These are phyloP conservation scores for Idaea aversata DNA, from an alignment of 2,888 invertebrate species.

Conservation along the genomic window DNA sequence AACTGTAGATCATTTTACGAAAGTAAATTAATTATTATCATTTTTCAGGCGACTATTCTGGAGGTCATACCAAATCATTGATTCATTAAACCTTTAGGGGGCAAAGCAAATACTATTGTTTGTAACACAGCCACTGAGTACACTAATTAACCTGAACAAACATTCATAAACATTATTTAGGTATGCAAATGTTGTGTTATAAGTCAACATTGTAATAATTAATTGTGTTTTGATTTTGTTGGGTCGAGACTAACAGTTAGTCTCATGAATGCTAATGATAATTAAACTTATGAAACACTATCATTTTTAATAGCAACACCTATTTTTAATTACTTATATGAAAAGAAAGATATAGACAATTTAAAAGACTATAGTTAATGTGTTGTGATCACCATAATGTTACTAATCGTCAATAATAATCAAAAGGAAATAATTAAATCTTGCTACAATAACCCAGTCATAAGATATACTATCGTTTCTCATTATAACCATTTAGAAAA, in stretches of 20 bases:
- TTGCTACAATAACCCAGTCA: too few species aligned
- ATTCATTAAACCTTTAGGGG: conserved; percentile 71
- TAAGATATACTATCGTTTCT: conserved; percentile 8
- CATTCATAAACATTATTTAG: conserved; percentile 48
- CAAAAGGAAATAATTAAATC: too few species aligned
- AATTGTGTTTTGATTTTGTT: conserved; percentile 25
- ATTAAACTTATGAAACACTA: conserved; percentile 13
- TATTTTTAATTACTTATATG: too few species aligned
- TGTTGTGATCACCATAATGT: too few species aligned
- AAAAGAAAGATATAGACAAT: too few species aligned
- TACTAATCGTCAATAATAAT: too few species aligned
- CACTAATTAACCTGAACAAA: conserved; percentile 69
- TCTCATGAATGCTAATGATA: conserved; percentile 10
- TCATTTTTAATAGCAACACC: too few species aligned
- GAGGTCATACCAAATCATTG: conserved; percentile 65
- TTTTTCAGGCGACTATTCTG: conserved; percentile 27
- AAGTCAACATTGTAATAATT: conserved; percentile 34
- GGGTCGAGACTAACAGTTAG: conserved; percentile 9
- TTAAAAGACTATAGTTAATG: too few species aligned
- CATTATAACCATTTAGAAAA: conserved; percentile 9
- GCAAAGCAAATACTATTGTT: conserved; percentile 50
- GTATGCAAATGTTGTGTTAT: conserved; percentile 29
- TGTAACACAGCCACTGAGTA: conserved; percentile 46
- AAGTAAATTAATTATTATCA: neutral
- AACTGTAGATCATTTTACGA: neutral